A percentile compares a stretch with the other conserved stretches of the same genome.
Conservation (phyloP, 2,888 invertebrate genomes). For the Drosophila quinaria region DNA sequence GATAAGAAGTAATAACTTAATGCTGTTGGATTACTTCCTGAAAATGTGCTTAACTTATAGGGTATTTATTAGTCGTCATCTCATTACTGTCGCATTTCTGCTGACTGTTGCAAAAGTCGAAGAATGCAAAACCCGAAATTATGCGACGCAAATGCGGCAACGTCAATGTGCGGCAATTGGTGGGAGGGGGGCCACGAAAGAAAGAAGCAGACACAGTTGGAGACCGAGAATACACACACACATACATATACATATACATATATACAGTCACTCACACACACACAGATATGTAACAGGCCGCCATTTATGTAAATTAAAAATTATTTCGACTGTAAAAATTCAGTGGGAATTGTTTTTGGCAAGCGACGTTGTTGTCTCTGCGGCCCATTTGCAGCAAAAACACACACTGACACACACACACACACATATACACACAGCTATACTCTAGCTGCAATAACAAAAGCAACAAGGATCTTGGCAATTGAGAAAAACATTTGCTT, state of each 20-base stretch:
- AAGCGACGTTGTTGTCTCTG: slow-evolving; percentile 56
- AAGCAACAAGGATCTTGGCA: slow-evolving; percentile 49
- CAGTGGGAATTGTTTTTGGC: slow-evolving; percentile 79
- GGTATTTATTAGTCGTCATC: slow-evolving; percentile 19
- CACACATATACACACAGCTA: slow-evolving; percentile 10
- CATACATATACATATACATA: slow-evolving; percentile 15
- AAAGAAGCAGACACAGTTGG: slow-evolving; percentile 46
- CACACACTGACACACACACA: slow-evolving; percentile 20
- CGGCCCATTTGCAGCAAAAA: slow-evolving; percentile 54
- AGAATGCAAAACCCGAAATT: slow-evolving; percentile 66
- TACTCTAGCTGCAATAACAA: slow-evolving; percentile 26
- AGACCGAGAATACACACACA: slow-evolving; percentile 34
- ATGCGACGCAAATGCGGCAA: slow-evolving; percentile 64
- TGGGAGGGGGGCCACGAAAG: slow-evolving; percentile 21
- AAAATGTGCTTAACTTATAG: neutral
- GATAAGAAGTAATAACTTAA: neutral
- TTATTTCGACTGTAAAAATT: slow-evolving; percentile 78
- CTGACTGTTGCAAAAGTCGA: slow-evolving; percentile 51
- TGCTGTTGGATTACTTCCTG: too few species aligned
- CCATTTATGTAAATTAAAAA: slow-evolving; percentile 80
- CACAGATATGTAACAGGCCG: slow-evolving; percentile 48
- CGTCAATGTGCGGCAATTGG: slow-evolving; percentile 30
- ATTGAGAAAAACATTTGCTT: slow-evolving; percentile 76
- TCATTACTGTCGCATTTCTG: slow-evolving; percentile 9
- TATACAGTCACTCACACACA: slow-evolving; percentile 28